These are phyloP conservation scores for Sarcophilus harrisii DNA, from an alignment of 2,797 vertebrate genomes.

Conservation along the genomic window DNA sequence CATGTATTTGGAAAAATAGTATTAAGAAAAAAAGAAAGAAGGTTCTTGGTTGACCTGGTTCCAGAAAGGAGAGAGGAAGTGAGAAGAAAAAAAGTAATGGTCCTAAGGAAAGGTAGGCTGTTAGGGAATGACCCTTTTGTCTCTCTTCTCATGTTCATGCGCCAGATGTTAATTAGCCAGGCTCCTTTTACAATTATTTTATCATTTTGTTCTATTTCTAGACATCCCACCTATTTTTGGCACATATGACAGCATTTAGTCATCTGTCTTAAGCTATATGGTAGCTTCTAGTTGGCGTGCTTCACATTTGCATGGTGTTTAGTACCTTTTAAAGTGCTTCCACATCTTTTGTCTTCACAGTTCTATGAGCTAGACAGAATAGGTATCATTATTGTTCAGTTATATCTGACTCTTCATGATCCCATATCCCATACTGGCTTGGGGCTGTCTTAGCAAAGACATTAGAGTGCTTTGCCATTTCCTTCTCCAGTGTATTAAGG, in stretches of 20 bases:
- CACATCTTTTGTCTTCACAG: constrained; percentile 32
- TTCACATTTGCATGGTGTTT: constrained; percentile 1
- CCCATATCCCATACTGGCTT: not conserved
- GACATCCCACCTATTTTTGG: not conserved
- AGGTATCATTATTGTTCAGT: not conserved
- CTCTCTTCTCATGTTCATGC: not conserved
- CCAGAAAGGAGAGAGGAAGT: not conserved
- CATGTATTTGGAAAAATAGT: too few relatives aligned
- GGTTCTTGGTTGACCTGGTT: not conserved
- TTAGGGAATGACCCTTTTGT: not conserved
- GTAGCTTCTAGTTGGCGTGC: not conserved
- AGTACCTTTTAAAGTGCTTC: constrained; percentile 24
- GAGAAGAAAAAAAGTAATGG: not conserved
- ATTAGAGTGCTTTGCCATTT: not conserved
- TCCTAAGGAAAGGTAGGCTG: not conserved
- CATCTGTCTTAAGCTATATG: not conserved
- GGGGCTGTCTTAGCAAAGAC: not conserved
- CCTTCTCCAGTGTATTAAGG: not conserved
- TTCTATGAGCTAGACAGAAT: not conserved
- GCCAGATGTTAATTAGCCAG: not conserved
- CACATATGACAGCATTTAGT: not conserved
- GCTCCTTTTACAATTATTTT: not conserved
- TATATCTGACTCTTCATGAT: not conserved
- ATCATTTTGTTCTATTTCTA: not conserved
- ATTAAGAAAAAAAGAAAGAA: too few relatives aligned